These are phyloP conservation scores for Probaryconus sp. DNA, from an alignment of 1,140 invertebrate species.

Conservation along the genomic window DNA sequence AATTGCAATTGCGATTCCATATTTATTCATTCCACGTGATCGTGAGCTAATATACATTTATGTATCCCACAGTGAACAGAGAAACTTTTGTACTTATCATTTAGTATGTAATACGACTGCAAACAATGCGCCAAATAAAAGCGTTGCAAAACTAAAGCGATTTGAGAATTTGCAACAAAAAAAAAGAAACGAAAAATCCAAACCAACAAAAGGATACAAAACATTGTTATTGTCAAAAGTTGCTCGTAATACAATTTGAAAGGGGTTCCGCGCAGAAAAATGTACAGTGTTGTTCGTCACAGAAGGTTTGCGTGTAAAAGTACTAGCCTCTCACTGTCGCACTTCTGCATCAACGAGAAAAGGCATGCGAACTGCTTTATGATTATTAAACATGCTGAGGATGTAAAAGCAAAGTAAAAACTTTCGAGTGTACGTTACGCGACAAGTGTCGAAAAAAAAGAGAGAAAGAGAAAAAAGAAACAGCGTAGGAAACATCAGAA, in stretches of 20 bases:
- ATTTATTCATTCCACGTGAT: too few relatives aligned
- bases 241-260: slow-evolving; percentile 33
- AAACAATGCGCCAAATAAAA: too few relatives aligned
- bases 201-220: slow-evolving; percentile 11
- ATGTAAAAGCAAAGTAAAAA: slow-evolving; percentile 49
- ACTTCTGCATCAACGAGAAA: slow-evolving; percentile 19
- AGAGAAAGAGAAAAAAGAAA: background rate
- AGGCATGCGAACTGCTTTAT: slow-evolving; percentile 35
- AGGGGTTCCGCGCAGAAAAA: slow-evolving; percentile 4
- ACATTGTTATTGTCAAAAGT: slow-evolving; percentile 39
- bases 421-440: slow-evolving; percentile 31
- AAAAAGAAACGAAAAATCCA: slow-evolving; percentile 1
- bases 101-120: too few relatives aligned
- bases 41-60: too few relatives aligned
- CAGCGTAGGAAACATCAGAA: slow-evolving; percentile 3
- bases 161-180: too few relatives aligned
- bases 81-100: too few relatives aligned
- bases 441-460: slow-evolving; percentile 27
- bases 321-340: background rate
- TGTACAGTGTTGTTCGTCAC: slow-evolving; percentile 25
- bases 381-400: slow-evolving; percentile 46
- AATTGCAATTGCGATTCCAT: too few relatives aligned
- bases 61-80: too few relatives aligned
- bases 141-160: background rate
- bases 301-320: slow-evolving; percentile 6